Evolutionary conservation across 2,797 vertebrate species (phyloP).

Genomic region (Sebastes minor): DNA sequence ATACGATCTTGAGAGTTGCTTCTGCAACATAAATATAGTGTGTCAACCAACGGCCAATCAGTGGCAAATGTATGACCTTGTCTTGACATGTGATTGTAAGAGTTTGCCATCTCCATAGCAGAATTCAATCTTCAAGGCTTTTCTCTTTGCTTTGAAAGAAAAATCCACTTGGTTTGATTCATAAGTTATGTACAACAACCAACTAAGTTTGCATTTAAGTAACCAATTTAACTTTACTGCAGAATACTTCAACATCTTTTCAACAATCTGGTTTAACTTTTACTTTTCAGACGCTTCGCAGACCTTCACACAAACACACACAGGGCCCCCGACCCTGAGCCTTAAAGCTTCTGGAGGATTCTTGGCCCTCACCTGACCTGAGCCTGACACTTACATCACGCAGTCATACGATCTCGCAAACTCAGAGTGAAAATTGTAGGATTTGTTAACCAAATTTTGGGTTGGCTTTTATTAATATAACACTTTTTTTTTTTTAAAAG

Average conservation of each 20-base stretch:
- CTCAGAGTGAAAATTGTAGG: not conserved
- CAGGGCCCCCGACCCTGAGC: not conserved
- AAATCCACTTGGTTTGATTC: not conserved
- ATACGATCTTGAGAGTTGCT: not conserved
- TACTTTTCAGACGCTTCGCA: not conserved
- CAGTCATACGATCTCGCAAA: constrained; percentile 49
- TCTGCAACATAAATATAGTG: not conserved
- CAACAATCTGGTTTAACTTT: not conserved
- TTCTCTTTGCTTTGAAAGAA: not conserved
- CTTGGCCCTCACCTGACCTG: not conserved
- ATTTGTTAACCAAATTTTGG: constrained; percentile 6
- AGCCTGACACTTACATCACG: constrained; percentile 41
- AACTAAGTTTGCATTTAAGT: not conserved
- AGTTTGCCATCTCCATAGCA: not conserved
- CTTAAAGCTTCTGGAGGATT: not conserved
- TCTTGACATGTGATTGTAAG: not conserved
- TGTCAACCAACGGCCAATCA: not conserved
- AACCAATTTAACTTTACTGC: not conserved
- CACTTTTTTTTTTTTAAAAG: not conserved
- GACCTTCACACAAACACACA: not conserved
- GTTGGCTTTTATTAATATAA: not conserved
- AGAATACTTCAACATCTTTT: not conserved
- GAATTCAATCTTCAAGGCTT: not conserved
- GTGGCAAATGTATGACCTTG: too few relatives aligned
- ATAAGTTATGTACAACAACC: not conserved